phyloP scores from a whole-genome alignment of 2,797 vertebrate species.

The Acrossocheilus fasciatus region DNA sequence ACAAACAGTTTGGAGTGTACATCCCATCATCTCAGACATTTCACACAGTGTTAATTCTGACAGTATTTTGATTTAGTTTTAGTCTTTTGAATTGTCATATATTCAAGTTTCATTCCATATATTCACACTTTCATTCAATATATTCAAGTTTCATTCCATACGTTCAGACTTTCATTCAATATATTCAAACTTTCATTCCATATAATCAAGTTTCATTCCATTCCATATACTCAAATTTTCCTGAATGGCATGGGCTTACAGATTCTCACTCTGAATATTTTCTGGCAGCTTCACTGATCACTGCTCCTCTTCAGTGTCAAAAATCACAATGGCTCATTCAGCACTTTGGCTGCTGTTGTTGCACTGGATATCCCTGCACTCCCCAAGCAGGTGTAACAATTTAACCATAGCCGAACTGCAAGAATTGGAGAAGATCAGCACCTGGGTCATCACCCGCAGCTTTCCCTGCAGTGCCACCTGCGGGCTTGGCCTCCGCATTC shows the following conservation, averaged over 20 bases:
- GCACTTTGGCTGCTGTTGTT: conserved; percentile 38
- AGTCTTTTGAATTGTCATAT: too few species aligned
- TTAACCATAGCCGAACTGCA: conserved; percentile 57
- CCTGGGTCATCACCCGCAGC: conserved; percentile 66
- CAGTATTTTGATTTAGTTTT: too few species aligned
- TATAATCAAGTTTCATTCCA: too few species aligned
- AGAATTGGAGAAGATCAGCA: conserved; percentile 56
- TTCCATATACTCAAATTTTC: too few species aligned
- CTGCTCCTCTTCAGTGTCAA: background rate
- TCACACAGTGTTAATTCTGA: too few species aligned
- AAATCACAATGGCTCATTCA: conserved; percentile 18
- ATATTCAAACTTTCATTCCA: too few species aligned
- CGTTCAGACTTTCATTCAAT: too few species aligned
- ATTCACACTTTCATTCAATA: too few species aligned
- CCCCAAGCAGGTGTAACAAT: conserved; percentile 4
- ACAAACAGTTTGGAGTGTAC: too few species aligned
- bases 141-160: too few species aligned
- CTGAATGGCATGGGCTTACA: background rate
- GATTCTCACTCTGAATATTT: conserved; percentile 5
- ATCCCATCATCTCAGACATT: too few species aligned
- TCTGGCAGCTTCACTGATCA: background rate
- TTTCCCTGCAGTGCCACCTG: conserved; percentile 87
- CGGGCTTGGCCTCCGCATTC: conserved; percentile 82
- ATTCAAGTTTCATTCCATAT: too few species aligned
- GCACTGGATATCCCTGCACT: conserved; percentile 8